Conservation (phyloP, 2,797 vertebrate species). For the Cyprinella venusta region DNA sequence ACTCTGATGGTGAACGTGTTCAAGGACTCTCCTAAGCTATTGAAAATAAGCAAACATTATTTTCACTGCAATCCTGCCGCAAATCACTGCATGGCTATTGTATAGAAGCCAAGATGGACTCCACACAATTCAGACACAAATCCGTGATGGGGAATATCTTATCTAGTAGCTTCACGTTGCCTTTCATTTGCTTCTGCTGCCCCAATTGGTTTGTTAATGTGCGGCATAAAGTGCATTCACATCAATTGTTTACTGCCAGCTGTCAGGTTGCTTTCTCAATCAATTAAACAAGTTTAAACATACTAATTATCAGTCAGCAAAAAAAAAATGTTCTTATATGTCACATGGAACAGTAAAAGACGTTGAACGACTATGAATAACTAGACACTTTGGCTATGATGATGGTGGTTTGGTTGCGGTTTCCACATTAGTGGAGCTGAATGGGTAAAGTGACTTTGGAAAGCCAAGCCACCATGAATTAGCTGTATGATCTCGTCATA, state of each 20-base stretch:
- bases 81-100: constrained; percentile 8
- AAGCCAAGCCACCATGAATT: constrained; percentile 68
- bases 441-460: constrained; percentile 71
- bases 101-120: background rate
- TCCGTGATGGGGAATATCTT: background rate
- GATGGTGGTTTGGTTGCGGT: background rate
- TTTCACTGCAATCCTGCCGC: too few relatives aligned
- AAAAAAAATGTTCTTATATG: background rate
- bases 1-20: constrained; percentile 9
- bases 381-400: background rate
- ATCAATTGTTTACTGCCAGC: constrained; percentile 34
- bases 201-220: constrained; percentile 51
- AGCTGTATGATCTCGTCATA: constrained; percentile 72
- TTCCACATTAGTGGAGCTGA: constrained; percentile 28
- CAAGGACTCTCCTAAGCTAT: constrained; percentile 35
- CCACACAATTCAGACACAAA: background rate
- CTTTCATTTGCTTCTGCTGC: constrained; percentile 13
- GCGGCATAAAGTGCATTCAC: constrained; percentile 50
- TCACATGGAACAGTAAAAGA: constrained; percentile 23
- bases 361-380: background rate
- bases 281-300: constrained; percentile 44
- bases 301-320: constrained; percentile 28
- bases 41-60: constrained; percentile 39
- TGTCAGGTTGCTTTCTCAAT: constrained; percentile 31
- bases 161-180: constrained; percentile 30